These are phyloP conservation scores for Micrasema longulum DNA, from an alignment of 1,140 invertebrate genomes.

Conservation along the genomic window DNA sequence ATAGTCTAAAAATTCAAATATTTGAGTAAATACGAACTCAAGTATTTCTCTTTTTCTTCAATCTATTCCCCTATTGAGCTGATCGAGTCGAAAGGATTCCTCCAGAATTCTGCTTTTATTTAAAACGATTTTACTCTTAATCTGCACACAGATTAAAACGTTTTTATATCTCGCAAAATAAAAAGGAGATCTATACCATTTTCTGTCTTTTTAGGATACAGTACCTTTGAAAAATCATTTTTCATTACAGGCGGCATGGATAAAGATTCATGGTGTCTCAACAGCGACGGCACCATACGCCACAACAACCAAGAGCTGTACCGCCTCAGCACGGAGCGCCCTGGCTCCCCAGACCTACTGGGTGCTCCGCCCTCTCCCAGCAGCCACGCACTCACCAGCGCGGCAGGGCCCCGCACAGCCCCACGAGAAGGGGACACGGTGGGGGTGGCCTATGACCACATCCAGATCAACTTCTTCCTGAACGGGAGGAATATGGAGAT, in stretches of 20 bases:
- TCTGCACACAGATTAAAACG: no score
- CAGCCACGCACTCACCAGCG: slow-evolving; percentile 56
- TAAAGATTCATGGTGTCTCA: slow-evolving; percentile 92
- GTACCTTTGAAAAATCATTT: no score
- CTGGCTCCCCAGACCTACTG: slow-evolving; percentile 60
- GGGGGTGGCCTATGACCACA: slow-evolving; percentile 95
- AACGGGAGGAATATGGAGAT: slow-evolving; percentile 91
- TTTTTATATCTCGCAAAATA: no score
- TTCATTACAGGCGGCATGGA: slow-evolving; percentile 86
- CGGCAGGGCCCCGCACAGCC: slow-evolving; percentile 56
- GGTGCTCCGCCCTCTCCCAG: slow-evolving; percentile 49
- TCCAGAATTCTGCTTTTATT: no score
- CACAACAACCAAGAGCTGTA: slow-evolving; percentile 86
- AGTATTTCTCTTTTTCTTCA: no score
- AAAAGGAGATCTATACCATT: no score
- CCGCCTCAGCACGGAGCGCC: slow-evolving; percentile 68
- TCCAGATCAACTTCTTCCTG: slow-evolving; percentile 95
- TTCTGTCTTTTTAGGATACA: no score
- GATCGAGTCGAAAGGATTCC: no score
- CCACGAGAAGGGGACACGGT: slow-evolving; percentile 95
- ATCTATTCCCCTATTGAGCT: no score
- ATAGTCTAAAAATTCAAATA: no score
- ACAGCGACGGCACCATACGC: slow-evolving; percentile 87
- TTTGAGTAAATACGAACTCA: no score
- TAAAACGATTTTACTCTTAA: no score